A percentile compares a stretch with the other conserved stretches of the same genome.
phyloP scores from a whole-genome alignment of 2,113 vertebrate species.

The Mastomys coucha region DNA sequence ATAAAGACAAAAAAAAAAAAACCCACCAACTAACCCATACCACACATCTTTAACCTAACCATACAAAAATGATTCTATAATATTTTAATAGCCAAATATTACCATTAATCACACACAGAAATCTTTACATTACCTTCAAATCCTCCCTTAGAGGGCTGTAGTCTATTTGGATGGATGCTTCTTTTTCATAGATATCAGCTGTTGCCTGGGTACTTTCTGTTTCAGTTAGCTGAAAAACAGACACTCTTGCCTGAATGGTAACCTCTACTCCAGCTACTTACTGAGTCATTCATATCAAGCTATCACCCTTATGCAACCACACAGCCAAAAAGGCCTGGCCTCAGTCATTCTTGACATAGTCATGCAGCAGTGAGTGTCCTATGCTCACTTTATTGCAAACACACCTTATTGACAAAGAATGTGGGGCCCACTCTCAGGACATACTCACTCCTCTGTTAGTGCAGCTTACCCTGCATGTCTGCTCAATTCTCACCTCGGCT shows the following conservation, averaged over 20 bases:
- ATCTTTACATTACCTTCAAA: conserved; percentile 86
- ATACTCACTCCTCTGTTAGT: neutral
- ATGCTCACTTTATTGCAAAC: neutral
- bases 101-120: neutral
- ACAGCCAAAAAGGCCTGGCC: neutral
- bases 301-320: neutral
- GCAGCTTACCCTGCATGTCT: neutral
- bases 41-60: neutral
- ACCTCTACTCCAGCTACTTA: neutral
- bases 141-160: conserved; percentile 88
- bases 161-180: conserved; percentile 91
- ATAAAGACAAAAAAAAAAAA: neutral
- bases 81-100: neutral
- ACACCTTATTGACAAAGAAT: neutral
- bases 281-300: neutral
- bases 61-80: neutral
- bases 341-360: neutral
- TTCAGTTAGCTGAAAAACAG: conserved; percentile 88
- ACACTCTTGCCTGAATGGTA: neutral
- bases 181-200: conserved; percentile 89
- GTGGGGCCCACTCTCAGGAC: too few relatives aligned
- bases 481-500: neutral
- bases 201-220: conserved; percentile 82
- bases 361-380: neutral
- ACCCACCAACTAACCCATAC: neutral